Percentiles rank a stretch among this genome's conserved stretches.
Evolutionary conservation across 2,797 vertebrate species (phyloP).

Genomic region (Hoplostethus atlanticus): DNA sequence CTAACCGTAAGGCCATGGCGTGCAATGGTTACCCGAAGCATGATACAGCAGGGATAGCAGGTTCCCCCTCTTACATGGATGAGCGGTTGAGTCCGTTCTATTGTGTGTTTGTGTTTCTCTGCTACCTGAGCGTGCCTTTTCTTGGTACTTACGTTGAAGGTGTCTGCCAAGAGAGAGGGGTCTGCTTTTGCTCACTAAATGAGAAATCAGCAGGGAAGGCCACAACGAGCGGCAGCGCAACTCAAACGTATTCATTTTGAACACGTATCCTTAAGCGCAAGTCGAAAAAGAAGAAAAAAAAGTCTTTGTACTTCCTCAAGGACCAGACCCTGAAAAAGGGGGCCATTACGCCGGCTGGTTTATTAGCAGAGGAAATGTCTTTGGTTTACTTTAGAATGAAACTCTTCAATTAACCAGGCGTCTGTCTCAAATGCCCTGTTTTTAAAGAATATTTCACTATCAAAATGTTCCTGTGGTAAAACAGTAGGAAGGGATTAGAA

Average conservation of each 20-base stretch:
- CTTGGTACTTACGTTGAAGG: conserved; percentile 38
- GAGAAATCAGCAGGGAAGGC: conserved; percentile 73
- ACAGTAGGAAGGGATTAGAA: conserved; percentile 77
- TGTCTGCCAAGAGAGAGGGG: conserved; percentile 66
- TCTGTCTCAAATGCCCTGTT: conserved; percentile 69
- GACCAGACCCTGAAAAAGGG: conserved; percentile 56
- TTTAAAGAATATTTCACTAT: conserved; percentile 68
- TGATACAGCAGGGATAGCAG: conserved; percentile 7
- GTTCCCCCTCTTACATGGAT: conserved; percentile 20
- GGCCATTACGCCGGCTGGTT: conserved; percentile 54
- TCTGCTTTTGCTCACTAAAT: conserved; percentile 75
- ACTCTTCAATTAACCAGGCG: conserved; percentile 62
- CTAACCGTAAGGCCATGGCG: too few relatives aligned
- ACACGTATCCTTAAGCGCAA: conserved; percentile 53
- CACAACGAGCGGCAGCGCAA: conserved; percentile 22
- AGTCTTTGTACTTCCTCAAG: conserved; percentile 36
- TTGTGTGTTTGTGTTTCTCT: conserved; percentile 27
- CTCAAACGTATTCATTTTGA: conserved; percentile 61
- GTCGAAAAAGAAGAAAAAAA: conserved; percentile 7
- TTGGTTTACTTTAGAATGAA: conserved; percentile 50
- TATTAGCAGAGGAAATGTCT: conserved; percentile 66
- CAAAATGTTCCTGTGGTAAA: conserved; percentile 72
- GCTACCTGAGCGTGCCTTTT: conserved; percentile 54
- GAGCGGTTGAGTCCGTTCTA: conserved; percentile 15
- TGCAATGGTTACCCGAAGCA: neutral